Evolutionary conservation across 2,113 vertebrate genomes (phyloP).

Genomic region (Mobula birostris): DNA sequence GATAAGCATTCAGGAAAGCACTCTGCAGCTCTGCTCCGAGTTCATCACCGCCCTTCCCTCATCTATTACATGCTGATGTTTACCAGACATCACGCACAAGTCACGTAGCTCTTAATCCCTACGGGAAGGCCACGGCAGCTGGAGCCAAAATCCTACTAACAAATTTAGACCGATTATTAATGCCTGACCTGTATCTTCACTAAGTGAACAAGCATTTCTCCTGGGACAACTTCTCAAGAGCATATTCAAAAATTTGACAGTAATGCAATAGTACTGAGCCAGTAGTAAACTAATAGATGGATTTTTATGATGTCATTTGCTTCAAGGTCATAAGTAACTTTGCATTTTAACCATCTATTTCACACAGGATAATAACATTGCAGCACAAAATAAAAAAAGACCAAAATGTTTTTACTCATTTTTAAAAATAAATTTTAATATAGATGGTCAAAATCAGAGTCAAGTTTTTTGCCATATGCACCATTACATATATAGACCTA

Average conservation of each 20-base stretch:
- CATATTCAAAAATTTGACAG: constrained; percentile 33
- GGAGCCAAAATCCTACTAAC: constrained; percentile 34
- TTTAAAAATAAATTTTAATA: not conserved
- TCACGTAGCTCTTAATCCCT: constrained; percentile 30
- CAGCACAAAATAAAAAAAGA: not conserved
- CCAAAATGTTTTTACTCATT: not conserved
- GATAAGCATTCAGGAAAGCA: constrained; percentile 18
- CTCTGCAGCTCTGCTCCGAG: constrained; percentile 10
- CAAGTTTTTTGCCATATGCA: no score
- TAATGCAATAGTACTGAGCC: not conserved
- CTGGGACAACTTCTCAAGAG: constrained; percentile 21
- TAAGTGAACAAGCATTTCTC: constrained; percentile 29
- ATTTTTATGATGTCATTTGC: constrained; percentile 1
- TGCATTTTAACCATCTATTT: not conserved
- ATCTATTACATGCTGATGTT: constrained; percentile 30
- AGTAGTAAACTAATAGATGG: constrained; percentile 30
- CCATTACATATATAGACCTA: no score
- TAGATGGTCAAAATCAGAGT: not conserved
- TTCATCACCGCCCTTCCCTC: constrained; percentile 30
- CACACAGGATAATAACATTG: not conserved
- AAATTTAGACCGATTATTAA: constrained; percentile 30
- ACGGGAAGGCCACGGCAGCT: constrained; percentile 18
- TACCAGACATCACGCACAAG: constrained; percentile 24
- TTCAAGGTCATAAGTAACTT: not conserved
- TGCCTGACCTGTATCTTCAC: constrained; percentile 35